These are phyloP conservation scores for Cataglyphis hispanica DNA, from an alignment of 1,140 invertebrate genomes.

Conservation along the genomic window DNA sequence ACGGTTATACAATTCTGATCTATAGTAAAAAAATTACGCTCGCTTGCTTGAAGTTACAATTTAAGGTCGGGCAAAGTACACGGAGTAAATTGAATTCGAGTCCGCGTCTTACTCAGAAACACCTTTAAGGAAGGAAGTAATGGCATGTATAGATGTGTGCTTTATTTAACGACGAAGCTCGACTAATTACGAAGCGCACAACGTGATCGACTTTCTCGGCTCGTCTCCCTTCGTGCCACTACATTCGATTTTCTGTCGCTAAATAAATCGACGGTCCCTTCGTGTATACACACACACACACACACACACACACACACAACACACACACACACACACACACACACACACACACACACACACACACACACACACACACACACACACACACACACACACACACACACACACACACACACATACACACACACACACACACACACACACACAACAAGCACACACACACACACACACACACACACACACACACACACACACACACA, in stretches of 20 bases:
- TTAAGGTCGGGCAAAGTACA: slow-evolving; percentile 7
- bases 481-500: background rate
- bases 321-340: background rate
- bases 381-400: too few species aligned
- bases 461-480: background rate
- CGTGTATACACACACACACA: background rate
- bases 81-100: slow-evolving; percentile 32
- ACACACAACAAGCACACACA: too few species aligned
- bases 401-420: background rate
- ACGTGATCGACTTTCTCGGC: slow-evolving; percentile 44
- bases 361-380: background rate
- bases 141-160: background rate
- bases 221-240: slow-evolving; percentile 6
- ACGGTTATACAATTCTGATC: background rate
- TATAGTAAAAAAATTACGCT: slow-evolving; percentile 18
- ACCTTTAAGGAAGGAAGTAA: slow-evolving; percentile 15
- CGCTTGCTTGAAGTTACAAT: slow-evolving; percentile 13
- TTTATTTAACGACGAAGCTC: slow-evolving; percentile 11
- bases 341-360: too few species aligned
- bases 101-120: background rate
- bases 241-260: slow-evolving; percentile 64
- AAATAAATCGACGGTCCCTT: slow-evolving; percentile 37
- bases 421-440: background rate
- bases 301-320: too few species aligned
- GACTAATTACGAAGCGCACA: slow-evolving; percentile 57